Evolutionary conservation across 2,888 invertebrate species (phyloP), one percentile per base, ranked within the genome.

Genomic region (Cylindroiulus punctatus): DNA sequence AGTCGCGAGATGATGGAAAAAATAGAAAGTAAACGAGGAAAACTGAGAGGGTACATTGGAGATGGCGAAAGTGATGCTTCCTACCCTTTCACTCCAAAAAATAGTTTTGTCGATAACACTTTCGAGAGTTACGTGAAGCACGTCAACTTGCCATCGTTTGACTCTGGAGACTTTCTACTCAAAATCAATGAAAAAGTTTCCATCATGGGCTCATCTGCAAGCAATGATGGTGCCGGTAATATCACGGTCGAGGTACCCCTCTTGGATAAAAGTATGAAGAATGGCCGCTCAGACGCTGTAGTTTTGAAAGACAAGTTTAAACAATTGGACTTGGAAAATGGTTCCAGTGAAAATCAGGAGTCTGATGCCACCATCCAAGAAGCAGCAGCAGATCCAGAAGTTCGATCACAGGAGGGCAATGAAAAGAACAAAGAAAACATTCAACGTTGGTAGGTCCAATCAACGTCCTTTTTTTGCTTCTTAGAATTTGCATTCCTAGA

Each of bases 1-100:
- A 91, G 89, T 84, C 90, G 91, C 1, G 91, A 91, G 88, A 91
- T 92, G 91, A 90, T 91, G 85, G 89, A 91, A 87, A 90, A 90
- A 87, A 91, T 91, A n/a, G 90, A 90, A 84, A 89, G 89, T 47
- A 91, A 91, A 87, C 90, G 91, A 84, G 90, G 90, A 8, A 89
- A 90, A 32, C 88, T 91, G 30, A 88, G 89, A 19, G 89, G 89
- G n/a, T 89, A 89, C 85, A 89, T 89, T 42, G 83, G 84, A 22
- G 88, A 88, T 52, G 88, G 88, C 81, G 84, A 85, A 12, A 88
- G 89, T 82, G 89, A 89, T 84, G 88, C 88, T 12, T 88, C 88
- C 1, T 89, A 89, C 84, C 90, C 91, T 1, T 91, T 90, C 87
- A 91, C 91, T 0, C 91, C 91, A 5, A 90, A 90, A 88, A 91